Conservation (phyloP, 2,888 invertebrate genomes). For the Spodoptera exigua region DNA sequence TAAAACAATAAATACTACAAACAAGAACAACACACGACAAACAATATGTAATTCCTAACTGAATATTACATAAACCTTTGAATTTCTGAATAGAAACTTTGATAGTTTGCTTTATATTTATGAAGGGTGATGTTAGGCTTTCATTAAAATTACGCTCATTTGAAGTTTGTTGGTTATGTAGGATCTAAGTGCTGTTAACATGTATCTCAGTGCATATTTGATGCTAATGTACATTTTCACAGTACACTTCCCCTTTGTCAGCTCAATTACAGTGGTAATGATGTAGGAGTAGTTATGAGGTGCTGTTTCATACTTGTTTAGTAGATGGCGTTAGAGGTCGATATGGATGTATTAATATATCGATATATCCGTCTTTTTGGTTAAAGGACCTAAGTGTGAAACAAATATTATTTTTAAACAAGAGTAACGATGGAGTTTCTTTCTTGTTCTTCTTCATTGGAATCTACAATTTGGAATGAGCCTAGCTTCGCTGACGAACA, state of each 20-base stretch:
- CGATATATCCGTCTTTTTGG: no score
- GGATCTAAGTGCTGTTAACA: slow-evolving; percentile 43
- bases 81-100: slow-evolving; percentile 59
- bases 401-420: no score
- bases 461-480: no score
- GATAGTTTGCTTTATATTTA: slow-evolving; percentile 66
- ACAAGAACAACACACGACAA: no score
- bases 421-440: no score
- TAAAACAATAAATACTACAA: no score
- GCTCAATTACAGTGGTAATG: slow-evolving; percentile 36
- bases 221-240: slow-evolving; percentile 45
- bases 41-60: slow-evolving; percentile 9
- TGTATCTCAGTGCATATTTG: slow-evolving; percentile 53
- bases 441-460: no score
- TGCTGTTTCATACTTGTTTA: background rate
- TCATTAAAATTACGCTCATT: slow-evolving; percentile 58
- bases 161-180: slow-evolving; percentile 42
- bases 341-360: no score
- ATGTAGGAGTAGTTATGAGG: slow-evolving; percentile 3
- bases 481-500: no score
- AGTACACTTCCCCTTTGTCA: slow-evolving; percentile 29
- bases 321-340: no score
- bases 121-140: slow-evolving; percentile 58
- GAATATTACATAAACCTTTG: slow-evolving; percentile 57
- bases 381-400: no score